Evolutionary conservation across 2,797 vertebrate species (phyloP).

Genomic region (Protonibea diacanthus): DNA sequence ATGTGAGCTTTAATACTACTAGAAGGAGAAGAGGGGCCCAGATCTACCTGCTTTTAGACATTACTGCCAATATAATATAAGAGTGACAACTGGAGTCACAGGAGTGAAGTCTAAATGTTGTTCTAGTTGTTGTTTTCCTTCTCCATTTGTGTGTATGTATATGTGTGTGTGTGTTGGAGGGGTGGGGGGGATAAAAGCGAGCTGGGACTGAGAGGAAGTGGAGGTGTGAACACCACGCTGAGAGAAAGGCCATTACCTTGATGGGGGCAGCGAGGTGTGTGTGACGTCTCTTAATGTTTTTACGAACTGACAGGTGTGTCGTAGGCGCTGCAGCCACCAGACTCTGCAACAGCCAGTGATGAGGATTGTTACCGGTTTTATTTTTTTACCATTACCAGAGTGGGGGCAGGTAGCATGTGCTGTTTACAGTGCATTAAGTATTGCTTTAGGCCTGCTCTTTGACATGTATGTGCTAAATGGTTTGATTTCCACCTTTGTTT

Average conservation of each 20-base stretch:
- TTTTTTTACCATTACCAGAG: conserved; percentile 33
- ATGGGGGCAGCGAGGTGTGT: conserved; percentile 57
- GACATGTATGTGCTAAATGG: conserved; percentile 70
- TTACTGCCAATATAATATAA: conserved; percentile 9
- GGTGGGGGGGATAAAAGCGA: conserved; percentile 71
- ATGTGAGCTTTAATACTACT: not conserved
- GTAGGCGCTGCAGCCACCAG: conserved; percentile 47
- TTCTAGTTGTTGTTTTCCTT: conserved; percentile 85
- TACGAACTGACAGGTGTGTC: conserved; percentile 83
- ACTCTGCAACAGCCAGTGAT: conserved; percentile 62
- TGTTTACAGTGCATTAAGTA: conserved; percentile 45
- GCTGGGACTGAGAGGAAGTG: conserved; percentile 79
- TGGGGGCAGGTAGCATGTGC: conserved; percentile 13
- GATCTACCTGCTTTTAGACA: conserved; percentile 47
- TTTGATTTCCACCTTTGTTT: conserved; percentile 68
- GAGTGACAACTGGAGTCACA: conserved; percentile 69
- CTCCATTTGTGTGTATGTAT: conserved; percentile 71
- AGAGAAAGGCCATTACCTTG: conserved; percentile 67
- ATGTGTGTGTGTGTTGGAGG: conserved; percentile 29
- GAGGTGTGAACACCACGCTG: conserved; percentile 77
- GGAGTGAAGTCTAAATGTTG: conserved; percentile 65
- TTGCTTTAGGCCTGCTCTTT: conserved; percentile 44
- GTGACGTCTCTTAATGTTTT: conserved; percentile 81
- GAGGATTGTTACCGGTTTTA: conserved; percentile 41
- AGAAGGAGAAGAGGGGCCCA: not conserved